phyloP scores from a whole-genome alignment of 1,140 invertebrate species.

The Cephus cinctus region DNA sequence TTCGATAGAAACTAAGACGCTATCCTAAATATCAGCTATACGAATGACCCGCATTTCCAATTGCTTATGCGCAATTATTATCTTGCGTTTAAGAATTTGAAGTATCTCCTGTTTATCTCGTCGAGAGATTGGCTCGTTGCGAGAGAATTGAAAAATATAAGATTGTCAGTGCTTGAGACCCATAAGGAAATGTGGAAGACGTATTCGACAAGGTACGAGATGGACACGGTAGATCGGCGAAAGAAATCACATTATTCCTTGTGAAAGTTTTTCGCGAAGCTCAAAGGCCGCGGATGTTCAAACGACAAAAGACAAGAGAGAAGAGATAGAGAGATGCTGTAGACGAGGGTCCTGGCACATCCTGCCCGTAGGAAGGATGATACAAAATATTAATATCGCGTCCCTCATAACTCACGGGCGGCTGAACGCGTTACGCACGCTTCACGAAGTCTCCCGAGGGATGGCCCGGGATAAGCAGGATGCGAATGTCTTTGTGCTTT shows the following conservation, averaged over 20 bases:
- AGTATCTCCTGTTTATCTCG: too few species aligned
- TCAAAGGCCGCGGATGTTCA: conserved; percentile 16
- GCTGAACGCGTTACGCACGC: conserved; percentile 54
- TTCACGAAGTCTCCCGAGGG: conserved; percentile 50
- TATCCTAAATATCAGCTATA: too few species aligned
- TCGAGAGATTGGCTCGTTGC: too few species aligned
- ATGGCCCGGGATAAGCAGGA: conserved; percentile 46
- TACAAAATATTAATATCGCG: conserved; percentile 59
- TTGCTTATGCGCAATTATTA: too few species aligned
- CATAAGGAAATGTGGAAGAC: too few species aligned
- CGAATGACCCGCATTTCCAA: too few species aligned
- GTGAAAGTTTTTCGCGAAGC: conserved; percentile 7
- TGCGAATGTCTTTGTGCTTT: conserved; percentile 50
- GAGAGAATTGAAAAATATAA: too few species aligned
- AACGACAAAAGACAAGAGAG: conserved; percentile 49
- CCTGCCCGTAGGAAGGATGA: conserved; percentile 47
- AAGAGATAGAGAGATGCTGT: conserved; percentile 18
- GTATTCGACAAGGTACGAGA: background rate
- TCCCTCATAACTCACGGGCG: conserved; percentile 56
- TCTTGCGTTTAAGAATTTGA: too few species aligned
- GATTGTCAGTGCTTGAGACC: too few species aligned
- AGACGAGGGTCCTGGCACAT: conserved; percentile 30
- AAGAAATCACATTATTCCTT: conserved; percentile 20
- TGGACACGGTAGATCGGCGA: conserved; percentile 10
- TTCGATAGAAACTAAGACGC: too few species aligned